Conservation (phyloP, 2,113 vertebrate species). For the Nerophis ophidion region DNA sequence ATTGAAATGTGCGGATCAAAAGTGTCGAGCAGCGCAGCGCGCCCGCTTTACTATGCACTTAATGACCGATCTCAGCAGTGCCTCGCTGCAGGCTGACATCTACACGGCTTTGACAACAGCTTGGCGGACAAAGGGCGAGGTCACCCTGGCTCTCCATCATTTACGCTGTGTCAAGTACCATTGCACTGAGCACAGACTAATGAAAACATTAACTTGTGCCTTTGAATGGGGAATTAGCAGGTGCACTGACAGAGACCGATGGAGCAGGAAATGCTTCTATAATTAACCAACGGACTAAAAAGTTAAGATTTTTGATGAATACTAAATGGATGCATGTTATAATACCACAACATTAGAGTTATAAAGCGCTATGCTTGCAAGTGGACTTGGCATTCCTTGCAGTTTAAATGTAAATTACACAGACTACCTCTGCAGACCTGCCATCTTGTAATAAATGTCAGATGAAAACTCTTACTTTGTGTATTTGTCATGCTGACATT, state of each 20-base stretch:
- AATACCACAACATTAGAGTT: conserved; percentile 11
- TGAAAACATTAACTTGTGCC: conserved; percentile 55
- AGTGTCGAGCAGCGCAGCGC: conserved; percentile 56
- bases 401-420: conserved; percentile 45
- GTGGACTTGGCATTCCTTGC: conserved; percentile 29
- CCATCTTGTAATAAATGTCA: conserved; percentile 29
- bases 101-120: conserved; percentile 51
- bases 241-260: conserved; percentile 34
- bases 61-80: conserved; percentile 64
- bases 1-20: conserved; percentile 76
- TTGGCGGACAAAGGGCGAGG: conserved; percentile 60
- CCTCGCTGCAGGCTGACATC: conserved; percentile 54
- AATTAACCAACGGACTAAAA: not conserved
- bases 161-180: conserved; percentile 56
- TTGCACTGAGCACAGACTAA: conserved; percentile 44
- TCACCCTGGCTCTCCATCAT: conserved; percentile 64
- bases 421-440: conserved; percentile 39
- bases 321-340: not conserved
- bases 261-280: not conserved
- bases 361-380: conserved; percentile 19
- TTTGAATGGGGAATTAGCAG: conserved; percentile 53
- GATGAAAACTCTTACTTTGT: not conserved
- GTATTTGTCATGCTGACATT: conserved; percentile 29
- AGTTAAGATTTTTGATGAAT: not conserved
- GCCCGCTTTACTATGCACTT: conserved; percentile 56